Percentiles rank a stretch among this genome's conserved stretches.
Evolutionary conservation across 2,888 invertebrate species (phyloP).

Genomic region (Pyrgus malvae): DNA sequence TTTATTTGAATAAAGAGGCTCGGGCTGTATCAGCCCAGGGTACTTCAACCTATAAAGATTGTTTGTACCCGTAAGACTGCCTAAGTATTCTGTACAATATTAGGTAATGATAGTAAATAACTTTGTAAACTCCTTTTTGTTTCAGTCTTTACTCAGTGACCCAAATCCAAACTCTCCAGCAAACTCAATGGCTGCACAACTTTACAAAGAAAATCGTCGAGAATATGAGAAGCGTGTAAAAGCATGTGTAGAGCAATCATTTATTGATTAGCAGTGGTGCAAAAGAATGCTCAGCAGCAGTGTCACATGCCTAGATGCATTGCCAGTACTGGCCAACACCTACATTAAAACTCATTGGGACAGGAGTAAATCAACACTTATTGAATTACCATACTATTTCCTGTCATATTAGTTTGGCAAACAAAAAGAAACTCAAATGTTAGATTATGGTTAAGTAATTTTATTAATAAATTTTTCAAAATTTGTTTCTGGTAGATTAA

Average conservation of each 20-base stretch:
- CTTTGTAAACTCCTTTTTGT: constrained; percentile 63
- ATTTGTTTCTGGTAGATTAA: constrained; percentile 27
- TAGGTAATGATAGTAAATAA: too few species aligned
- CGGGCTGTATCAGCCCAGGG: too few species aligned
- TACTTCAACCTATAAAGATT: too few species aligned
- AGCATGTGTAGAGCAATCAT: constrained; percentile 99
- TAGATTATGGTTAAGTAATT: constrained; percentile 33
- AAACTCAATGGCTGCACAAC: constrained; percentile 99
- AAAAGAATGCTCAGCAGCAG: constrained; percentile 50
- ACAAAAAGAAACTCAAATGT: constrained; percentile 27
- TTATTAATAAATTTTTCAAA: constrained; percentile 31
- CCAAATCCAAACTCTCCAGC: constrained; percentile 99
- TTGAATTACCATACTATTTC: constrained; percentile 44
- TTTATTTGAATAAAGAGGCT: too few species aligned
- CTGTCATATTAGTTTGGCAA: constrained; percentile 35
- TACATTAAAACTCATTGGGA: constrained; percentile 69
- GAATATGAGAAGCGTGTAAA: constrained; percentile 99
- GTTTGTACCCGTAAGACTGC: too few species aligned
- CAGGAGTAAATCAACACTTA: constrained; percentile 45
- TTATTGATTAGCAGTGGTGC: constrained; percentile 90
- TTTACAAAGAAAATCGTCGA: constrained; percentile 99
- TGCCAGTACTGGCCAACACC: constrained; percentile 52
- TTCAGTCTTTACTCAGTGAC: constrained; percentile 99
- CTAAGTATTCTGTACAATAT: too few species aligned
- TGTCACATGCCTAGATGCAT: constrained; percentile 41